These are phyloP conservation scores for Hyperoplus immaculatus DNA, from an alignment of 2,797 vertebrate species.

Conservation along the genomic window DNA sequence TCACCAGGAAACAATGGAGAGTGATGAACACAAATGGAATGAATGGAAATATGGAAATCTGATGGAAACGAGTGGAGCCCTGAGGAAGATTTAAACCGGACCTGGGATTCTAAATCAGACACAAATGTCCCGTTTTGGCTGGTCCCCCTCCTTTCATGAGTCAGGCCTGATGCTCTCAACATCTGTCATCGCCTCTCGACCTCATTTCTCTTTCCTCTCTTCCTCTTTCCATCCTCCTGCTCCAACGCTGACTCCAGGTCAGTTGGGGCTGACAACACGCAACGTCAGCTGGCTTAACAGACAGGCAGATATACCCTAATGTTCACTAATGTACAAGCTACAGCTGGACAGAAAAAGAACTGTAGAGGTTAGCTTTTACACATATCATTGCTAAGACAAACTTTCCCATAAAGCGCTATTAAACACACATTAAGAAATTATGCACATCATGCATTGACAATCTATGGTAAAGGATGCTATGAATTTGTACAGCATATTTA, in stretches of 20 bases:
- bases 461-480: background rate
- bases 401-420: background rate
- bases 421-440: background rate
- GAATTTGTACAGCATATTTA: background rate
- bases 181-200: conserved; percentile 47
- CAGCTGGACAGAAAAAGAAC: background rate
- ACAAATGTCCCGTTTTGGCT: conserved; percentile 62
- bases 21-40: conserved; percentile 39
- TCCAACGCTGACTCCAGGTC: conserved; percentile 33
- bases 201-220: conserved; percentile 38
- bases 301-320: background rate
- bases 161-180: conserved; percentile 50
- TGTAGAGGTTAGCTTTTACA: background rate
- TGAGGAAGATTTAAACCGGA: conserved; percentile 36
- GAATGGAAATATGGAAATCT: conserved; percentile 27
- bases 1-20: background rate
- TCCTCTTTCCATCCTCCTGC: conserved; percentile 49
- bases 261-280: conserved; percentile 14
- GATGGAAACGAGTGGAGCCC: background rate
- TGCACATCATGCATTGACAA: no score
- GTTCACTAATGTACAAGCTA: background rate
- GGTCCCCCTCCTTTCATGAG: conserved; percentile 29
- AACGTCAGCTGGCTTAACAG: conserved; percentile 32
- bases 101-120: conserved; percentile 48
- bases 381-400: background rate